Conservation (phyloP, 2,888 invertebrate species). For the Ceratothoa steindachneri region DNA sequence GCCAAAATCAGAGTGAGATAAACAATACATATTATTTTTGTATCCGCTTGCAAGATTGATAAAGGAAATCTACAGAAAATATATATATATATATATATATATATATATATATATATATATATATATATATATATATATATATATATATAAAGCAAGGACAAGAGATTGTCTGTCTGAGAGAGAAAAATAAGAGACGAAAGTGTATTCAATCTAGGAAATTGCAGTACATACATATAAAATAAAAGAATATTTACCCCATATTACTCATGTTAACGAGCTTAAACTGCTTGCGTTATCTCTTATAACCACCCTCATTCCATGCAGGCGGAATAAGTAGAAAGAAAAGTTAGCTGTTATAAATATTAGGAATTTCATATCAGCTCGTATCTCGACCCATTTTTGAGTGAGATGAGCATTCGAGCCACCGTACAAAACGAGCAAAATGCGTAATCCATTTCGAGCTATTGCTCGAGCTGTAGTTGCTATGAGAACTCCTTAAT, state of each 20-base stretch:
- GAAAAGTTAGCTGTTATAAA: neutral
- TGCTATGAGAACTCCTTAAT: neutral
- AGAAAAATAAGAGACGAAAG: neutral
- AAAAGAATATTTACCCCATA: neutral
- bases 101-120: neutral
- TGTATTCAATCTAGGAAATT: neutral
- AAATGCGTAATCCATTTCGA: neutral
- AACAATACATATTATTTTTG: too few relatives aligned
- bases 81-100: neutral
- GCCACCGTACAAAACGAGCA: neutral
- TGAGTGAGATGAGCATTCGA: neutral
- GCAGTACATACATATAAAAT: neutral
- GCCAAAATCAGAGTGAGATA: too few relatives aligned
- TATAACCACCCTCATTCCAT: neutral
- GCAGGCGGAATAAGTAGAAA: neutral
- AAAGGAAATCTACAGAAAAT: neutral
- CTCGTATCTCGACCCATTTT: neutral
- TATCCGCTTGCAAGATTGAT: too few relatives aligned
- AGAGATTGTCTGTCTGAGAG: neutral
- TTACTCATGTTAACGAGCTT: neutral
- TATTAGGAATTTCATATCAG: neutral
- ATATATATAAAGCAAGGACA: neutral
- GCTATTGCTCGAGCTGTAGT: neutral
- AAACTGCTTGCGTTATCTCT: neutral
- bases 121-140: conserved; percentile 6